Conservation (phyloP, 2,113 vertebrate species). For the Oxyruncus cristatus region DNA sequence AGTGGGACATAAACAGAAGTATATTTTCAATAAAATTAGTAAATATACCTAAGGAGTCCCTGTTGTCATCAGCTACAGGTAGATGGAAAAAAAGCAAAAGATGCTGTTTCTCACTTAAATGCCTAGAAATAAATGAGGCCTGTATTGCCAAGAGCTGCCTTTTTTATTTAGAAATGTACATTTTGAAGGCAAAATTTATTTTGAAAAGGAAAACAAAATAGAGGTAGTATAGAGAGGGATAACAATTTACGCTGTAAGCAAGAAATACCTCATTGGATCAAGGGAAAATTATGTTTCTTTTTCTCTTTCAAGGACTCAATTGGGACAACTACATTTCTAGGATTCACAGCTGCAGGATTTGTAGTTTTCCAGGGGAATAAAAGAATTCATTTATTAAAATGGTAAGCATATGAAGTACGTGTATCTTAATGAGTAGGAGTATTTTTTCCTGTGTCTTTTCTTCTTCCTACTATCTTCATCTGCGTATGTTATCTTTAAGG, state of each 20-base stretch:
- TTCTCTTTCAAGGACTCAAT: constrained; percentile 85
- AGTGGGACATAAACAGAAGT: not conserved
- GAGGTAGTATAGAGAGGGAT: not conserved
- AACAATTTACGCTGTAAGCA: not conserved
- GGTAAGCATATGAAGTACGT: constrained; percentile 75
- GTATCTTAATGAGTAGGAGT: not conserved
- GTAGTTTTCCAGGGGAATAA: constrained; percentile 99
- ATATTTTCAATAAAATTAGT: not conserved
- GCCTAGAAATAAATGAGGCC: not conserved
- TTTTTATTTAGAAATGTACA: not conserved
- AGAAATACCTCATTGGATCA: not conserved
- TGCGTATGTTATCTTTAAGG: not conserved
- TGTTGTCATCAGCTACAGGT: not conserved
- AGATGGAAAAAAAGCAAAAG: not conserved
- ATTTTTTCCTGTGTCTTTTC: not conserved
- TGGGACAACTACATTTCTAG: constrained; percentile 92
- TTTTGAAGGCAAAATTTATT: not conserved
- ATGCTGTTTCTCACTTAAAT: not conserved
- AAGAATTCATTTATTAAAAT: constrained; percentile 95
- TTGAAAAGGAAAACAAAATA: not conserved
- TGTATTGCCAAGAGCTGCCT: not conserved
- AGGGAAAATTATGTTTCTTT: not conserved
- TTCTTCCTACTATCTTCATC: not conserved
- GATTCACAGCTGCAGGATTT: constrained; percentile 94
- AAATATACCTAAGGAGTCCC: not conserved